Percentiles rank a stretch among this genome's conserved stretches.
phyloP scores from a whole-genome alignment of 1,140 invertebrate species.

The Drosophila navojoa region DNA sequence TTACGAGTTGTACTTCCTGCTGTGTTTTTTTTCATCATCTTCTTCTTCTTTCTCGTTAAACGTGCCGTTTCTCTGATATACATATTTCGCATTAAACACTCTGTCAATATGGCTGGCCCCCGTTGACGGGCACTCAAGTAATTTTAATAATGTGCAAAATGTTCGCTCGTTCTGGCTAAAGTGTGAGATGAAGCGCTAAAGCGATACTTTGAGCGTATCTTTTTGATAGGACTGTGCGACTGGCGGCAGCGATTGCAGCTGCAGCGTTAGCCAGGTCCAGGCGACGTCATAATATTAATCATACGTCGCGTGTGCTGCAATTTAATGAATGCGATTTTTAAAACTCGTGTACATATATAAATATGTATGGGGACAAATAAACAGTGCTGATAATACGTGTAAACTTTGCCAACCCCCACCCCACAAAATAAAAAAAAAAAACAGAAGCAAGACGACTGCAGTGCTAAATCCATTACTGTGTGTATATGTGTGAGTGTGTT shows the following conservation, averaged over 20 bases:
- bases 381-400: slow-evolving; percentile 72
- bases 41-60: slow-evolving; percentile 19
- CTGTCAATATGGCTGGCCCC: slow-evolving; percentile 30
- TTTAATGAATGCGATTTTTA: slow-evolving; percentile 53
- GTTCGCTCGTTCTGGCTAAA: slow-evolving; percentile 59
- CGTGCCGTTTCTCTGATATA: slow-evolving; percentile 58
- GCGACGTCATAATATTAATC: slow-evolving; percentile 63
- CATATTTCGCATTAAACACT: slow-evolving; percentile 47
- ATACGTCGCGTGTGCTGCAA: slow-evolving; percentile 60
- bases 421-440: background rate
- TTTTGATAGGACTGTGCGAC: slow-evolving; percentile 35
- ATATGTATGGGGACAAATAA: slow-evolving; percentile 67
- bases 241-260: slow-evolving; percentile 35
- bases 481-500: slow-evolving; percentile 46
- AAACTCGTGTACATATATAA: slow-evolving; percentile 26
- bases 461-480: slow-evolving; percentile 22
- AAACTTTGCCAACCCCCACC: slow-evolving; percentile 46
- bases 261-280: slow-evolving; percentile 34
- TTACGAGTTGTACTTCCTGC: background rate
- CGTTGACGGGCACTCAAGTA: slow-evolving; percentile 44
- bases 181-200: slow-evolving; percentile 51
- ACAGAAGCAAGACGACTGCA: background rate
- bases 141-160: slow-evolving; percentile 79
- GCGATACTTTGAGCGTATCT: slow-evolving; percentile 36
- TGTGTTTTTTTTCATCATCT: background rate